phyloP scores from a whole-genome alignment of 2,888 invertebrate species.

The Zygothrica quintamaculata region DNA sequence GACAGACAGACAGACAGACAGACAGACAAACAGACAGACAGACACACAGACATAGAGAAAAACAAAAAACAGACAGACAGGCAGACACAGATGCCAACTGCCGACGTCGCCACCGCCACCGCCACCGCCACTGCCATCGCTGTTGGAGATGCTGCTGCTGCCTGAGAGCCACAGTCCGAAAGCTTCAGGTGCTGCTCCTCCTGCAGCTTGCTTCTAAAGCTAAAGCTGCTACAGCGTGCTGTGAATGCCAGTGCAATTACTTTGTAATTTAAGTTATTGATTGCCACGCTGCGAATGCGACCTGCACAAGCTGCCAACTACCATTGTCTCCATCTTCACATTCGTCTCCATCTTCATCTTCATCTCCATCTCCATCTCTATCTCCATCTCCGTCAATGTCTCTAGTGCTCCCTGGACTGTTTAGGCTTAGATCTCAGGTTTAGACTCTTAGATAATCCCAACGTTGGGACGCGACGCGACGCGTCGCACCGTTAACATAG shows the following conservation, averaged over 20 bases:
- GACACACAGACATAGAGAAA: background rate
- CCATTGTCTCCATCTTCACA: slow-evolving; percentile 12
- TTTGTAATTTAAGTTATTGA: slow-evolving; percentile 84
- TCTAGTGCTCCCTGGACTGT: slow-evolving; percentile 27
- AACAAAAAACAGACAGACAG: background rate
- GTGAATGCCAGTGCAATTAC: slow-evolving; percentile 83
- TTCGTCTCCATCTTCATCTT: slow-evolving; percentile 18
- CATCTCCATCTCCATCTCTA: slow-evolving; percentile 20
- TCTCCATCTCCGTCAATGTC: slow-evolving; percentile 18
- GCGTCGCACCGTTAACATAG: slow-evolving; percentile 70
- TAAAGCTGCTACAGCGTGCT: slow-evolving; percentile 71
- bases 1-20: slow-evolving; percentile 28
- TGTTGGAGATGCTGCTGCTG: no score
- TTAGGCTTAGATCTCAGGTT: slow-evolving; percentile 47
- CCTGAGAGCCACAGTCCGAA: slow-evolving; percentile 30
- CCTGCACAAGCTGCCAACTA: slow-evolving; percentile 53
- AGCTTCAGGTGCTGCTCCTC: slow-evolving; percentile 45
- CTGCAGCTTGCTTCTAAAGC: slow-evolving; percentile 30
- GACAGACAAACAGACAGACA: slow-evolving; percentile 16
- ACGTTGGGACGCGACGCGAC: slow-evolving; percentile 61
- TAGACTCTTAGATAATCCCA: slow-evolving; percentile 65
- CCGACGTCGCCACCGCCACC: no score
- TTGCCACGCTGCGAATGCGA: slow-evolving; percentile 79
- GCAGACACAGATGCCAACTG: slow-evolving; percentile 27
- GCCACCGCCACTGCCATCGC: no score